Conservation (phyloP, 2,888 invertebrate genomes). For the Lasius platythorax region DNA sequence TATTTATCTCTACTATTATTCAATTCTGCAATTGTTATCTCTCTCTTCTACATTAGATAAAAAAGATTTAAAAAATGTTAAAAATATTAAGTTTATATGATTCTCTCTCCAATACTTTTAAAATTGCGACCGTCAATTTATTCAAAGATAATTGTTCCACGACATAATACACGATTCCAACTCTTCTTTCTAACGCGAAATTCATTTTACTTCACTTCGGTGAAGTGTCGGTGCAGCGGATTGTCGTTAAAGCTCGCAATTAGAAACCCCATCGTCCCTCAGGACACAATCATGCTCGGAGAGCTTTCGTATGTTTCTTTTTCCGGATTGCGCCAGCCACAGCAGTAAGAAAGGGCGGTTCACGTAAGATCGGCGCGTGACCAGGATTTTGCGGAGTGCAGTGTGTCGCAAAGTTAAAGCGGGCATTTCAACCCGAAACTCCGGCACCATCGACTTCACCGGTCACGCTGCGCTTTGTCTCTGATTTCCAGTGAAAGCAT, state of each 20-base stretch:
- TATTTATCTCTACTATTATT: background rate
- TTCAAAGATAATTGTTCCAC: background rate
- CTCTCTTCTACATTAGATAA: background rate
- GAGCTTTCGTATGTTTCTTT: conserved; percentile 44
- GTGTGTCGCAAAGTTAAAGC: conserved; percentile 41
- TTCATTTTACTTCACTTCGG: conserved; percentile 13
- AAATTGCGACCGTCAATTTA: background rate
- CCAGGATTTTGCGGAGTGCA: conserved; percentile 44
- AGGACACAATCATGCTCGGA: conserved; percentile 34
- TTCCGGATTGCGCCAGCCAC: conserved; percentile 23
- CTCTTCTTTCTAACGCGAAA: background rate
- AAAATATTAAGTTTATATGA: background rate
- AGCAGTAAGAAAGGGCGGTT: conserved; percentile 34
- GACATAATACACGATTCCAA: background rate
- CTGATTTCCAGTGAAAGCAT: conserved; percentile 56
- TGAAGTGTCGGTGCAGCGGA: background rate
- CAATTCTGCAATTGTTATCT: background rate
- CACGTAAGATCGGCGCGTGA: conserved; percentile 60
- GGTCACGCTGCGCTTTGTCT: conserved; percentile 54
- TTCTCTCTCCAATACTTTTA: background rate
- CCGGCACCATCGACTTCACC: conserved; percentile 31
- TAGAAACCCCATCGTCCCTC: conserved; percentile 46
- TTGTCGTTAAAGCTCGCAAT: conserved; percentile 51
- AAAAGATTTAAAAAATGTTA: background rate
- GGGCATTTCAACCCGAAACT: conserved; percentile 33